Conservation (phyloP, 1,140 invertebrate species). For the Eueides isabella region DNA sequence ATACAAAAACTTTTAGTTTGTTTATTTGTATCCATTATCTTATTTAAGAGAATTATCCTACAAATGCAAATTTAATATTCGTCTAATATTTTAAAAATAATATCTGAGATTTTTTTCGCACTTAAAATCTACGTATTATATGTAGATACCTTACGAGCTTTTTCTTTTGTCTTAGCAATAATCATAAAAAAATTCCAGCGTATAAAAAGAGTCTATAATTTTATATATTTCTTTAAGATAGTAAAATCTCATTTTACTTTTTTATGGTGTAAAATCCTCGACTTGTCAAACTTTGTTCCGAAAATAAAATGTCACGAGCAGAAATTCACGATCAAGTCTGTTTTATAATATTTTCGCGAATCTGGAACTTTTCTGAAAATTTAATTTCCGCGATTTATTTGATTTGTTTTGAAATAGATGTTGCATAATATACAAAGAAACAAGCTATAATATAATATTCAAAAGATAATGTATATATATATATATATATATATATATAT, state of each 20-base stretch:
- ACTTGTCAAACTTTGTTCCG: slow-evolving; percentile 15
- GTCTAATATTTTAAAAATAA: no score
- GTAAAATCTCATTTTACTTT: not conserved
- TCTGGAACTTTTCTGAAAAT: not conserved
- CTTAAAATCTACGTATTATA: no score
- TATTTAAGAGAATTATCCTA: no score
- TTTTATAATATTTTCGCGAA: slow-evolving; percentile 5
- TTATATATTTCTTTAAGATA: not conserved
- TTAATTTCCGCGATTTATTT: not conserved
- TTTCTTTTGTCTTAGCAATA: no score
- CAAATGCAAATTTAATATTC: no score
- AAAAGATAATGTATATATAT: no score
- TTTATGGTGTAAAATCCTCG: slow-evolving; percentile 7
- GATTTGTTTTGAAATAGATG: not conserved
- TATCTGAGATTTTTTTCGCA: no score
- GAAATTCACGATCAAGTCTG: not conserved
- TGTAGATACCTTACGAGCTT: no score
- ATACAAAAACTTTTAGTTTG: not conserved
- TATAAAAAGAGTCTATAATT: not conserved
- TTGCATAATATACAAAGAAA: not conserved
- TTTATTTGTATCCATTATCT: not conserved
- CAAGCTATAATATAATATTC: not conserved
- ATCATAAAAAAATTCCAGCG: not conserved
- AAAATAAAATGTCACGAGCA: slow-evolving; percentile 20
- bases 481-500: no score